These are phyloP conservation scores for Aldabrachelys gigantea DNA, from an alignment of 2,113 vertebrate genomes.

Conservation along the genomic window DNA sequence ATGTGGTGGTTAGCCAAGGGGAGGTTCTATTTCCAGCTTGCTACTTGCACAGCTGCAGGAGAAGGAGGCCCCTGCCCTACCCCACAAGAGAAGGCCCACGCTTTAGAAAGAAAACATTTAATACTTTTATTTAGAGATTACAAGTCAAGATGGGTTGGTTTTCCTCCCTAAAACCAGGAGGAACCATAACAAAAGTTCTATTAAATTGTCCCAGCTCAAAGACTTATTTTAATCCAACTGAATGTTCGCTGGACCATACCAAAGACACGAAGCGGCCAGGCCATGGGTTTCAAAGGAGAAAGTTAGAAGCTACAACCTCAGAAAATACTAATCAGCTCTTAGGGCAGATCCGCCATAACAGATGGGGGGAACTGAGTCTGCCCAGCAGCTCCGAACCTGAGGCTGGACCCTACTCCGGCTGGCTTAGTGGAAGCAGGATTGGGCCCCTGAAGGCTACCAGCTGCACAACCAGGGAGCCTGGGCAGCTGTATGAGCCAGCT, in stretches of 20 bases:
- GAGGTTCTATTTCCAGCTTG: neutral
- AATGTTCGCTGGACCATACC: neutral
- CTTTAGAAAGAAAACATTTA: slow-evolving; percentile 80
- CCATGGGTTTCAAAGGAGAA: neutral
- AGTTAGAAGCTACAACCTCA: neutral
- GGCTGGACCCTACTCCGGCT: neutral
- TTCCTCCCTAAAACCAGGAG: slow-evolving; percentile 48
- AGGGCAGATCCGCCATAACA: neutral
- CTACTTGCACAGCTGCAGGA: neutral
- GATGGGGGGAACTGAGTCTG: neutral
- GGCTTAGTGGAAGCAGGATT: neutral
- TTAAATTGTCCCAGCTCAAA: slow-evolving; percentile 33
- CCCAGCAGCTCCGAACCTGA: neutral
- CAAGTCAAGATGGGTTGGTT: slow-evolving; percentile 45
- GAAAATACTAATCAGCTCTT: neutral
- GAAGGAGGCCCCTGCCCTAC: rapidly evolving
- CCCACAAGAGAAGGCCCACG: neutral
- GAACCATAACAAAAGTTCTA: neutral
- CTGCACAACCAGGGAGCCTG: neutral
- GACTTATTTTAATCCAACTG: neutral
- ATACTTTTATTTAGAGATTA: slow-evolving; percentile 77
- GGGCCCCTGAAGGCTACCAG: neutral
- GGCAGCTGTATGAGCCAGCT: neutral
- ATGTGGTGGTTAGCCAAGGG: neutral
- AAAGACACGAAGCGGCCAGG: neutral